phyloP scores from a whole-genome alignment of 2,797 vertebrate genomes.

The Loriculus beryllinus region DNA sequence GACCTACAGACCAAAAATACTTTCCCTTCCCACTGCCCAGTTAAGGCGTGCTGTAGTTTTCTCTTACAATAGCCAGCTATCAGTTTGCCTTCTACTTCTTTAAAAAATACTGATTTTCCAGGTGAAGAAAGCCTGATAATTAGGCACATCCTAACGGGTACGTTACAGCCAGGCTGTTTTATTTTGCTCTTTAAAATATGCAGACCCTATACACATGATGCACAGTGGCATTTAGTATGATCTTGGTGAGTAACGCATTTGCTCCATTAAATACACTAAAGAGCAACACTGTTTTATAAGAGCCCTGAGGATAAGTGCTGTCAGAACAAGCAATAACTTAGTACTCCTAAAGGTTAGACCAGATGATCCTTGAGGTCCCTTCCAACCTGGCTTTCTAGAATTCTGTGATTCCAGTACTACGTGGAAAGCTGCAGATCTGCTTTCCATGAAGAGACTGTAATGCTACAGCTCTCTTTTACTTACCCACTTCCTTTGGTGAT shows the following conservation, averaged over 20 bases:
- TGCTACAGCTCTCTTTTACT: conserved; percentile 58
- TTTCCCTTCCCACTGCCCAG: not conserved
- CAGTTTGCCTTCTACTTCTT: not conserved
- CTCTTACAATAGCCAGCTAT: not conserved
- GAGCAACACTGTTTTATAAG: not conserved
- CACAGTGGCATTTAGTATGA: not conserved
- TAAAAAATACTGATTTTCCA: not conserved
- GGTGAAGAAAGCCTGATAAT: not conserved
- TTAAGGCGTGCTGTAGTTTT: not conserved
- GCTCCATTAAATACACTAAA: not conserved
- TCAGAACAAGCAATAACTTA: not conserved
- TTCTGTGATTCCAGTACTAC: not conserved
- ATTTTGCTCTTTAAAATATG: not conserved
- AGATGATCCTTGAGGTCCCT: not conserved
- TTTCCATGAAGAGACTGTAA: not conserved
- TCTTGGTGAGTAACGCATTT: not conserved
- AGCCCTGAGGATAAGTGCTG: not conserved
- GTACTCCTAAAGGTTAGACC: not conserved
- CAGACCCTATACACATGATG: accelerated
- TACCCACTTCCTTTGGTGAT: conserved; percentile 94
- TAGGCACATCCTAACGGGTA: not conserved
- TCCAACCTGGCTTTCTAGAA: not conserved
- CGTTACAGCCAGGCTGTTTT: not conserved
- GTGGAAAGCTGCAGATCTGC: not conserved
- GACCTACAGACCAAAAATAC: not conserved